These are phyloP conservation scores for Trinorchestia longiramus DNA, from an alignment of 1,140 invertebrate species.

Conservation along the genomic window DNA sequence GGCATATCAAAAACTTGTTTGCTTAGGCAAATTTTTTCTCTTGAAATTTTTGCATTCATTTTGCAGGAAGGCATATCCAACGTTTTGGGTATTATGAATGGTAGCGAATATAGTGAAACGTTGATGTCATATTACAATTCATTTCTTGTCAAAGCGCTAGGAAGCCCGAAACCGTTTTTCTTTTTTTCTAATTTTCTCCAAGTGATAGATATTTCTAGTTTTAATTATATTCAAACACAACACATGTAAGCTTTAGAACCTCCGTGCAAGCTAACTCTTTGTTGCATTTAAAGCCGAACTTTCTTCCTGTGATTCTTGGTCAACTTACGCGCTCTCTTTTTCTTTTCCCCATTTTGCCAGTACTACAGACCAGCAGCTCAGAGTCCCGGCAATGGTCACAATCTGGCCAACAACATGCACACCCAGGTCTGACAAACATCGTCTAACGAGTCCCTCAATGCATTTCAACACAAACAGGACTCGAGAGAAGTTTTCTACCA, in stretches of 20 bases:
- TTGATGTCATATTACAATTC: too few relatives aligned
- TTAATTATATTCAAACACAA: neutral
- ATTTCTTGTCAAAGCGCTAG: too few relatives aligned
- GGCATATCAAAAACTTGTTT: too few relatives aligned
- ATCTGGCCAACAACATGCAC: slow-evolving; percentile 26
- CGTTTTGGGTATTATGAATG: too few relatives aligned
- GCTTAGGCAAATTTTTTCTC: too few relatives aligned
- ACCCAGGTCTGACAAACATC: slow-evolving; percentile 49
- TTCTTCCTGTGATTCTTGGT: neutral
- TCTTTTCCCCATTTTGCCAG: slow-evolving; percentile 24
- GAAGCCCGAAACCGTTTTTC: too few relatives aligned
- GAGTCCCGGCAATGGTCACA: slow-evolving; percentile 49
- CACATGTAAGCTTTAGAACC: neutral
- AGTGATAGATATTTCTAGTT: too few relatives aligned
- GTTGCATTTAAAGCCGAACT: neutral
- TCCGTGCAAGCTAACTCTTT: neutral
- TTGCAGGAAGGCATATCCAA: too few relatives aligned
- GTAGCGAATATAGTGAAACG: too few relatives aligned
- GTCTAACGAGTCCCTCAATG: slow-evolving; percentile 16
- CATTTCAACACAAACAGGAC: slow-evolving; percentile 18
- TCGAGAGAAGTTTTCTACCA: neutral
- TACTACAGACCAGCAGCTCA: slow-evolving; percentile 42
- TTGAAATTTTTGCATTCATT: too few relatives aligned
- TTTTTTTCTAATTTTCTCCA: too few relatives aligned
- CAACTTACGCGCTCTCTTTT: neutral